These are phyloP conservation scores for Candidula unifasciata DNA, from an alignment of 2,888 invertebrate species.

Conservation along the genomic window DNA sequence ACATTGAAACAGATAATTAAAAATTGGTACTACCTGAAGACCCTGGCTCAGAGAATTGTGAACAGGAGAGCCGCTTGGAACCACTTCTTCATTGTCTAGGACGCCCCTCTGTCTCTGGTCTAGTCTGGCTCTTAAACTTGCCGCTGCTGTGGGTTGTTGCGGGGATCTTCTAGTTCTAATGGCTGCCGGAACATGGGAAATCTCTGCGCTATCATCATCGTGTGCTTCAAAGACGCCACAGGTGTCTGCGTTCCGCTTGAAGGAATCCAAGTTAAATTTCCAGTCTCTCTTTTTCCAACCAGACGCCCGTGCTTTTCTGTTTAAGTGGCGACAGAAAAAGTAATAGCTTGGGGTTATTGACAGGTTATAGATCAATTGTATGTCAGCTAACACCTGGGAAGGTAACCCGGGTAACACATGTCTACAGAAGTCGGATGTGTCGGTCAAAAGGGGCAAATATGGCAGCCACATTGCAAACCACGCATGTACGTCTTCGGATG, in stretches of 20 bases:
- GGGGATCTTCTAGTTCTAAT: conserved; percentile 2
- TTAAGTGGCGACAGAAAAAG: not conserved
- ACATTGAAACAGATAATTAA: too few relatives aligned
- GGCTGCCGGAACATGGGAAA: not conserved
- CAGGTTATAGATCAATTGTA: too few relatives aligned
- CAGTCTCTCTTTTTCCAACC: conserved; percentile 37
- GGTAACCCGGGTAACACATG: too few relatives aligned
- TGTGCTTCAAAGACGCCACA: conserved; percentile 23
- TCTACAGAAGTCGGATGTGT: too few relatives aligned
- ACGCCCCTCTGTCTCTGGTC: not conserved
- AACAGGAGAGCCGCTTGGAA: not conserved
- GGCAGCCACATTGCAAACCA: too few relatives aligned
- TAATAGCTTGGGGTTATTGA: not conserved
- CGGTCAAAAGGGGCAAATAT: too few relatives aligned
- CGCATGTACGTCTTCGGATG: too few relatives aligned
- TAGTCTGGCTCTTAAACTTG: too few relatives aligned
- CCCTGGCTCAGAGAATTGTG: conserved; percentile 16
- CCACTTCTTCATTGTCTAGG: conserved; percentile 30
- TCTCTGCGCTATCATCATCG: not conserved
- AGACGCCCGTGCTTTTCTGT: conserved; percentile 1
- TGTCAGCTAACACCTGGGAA: too few relatives aligned
- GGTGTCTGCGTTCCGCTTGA: not conserved
- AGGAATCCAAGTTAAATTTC: conserved; percentile 16
- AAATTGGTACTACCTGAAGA: not conserved
- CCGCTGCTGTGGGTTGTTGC: not conserved